Conservation (phyloP, 37 sponge, comb jelly and placozoan species). For the Oscarella lobularis region DNA sequence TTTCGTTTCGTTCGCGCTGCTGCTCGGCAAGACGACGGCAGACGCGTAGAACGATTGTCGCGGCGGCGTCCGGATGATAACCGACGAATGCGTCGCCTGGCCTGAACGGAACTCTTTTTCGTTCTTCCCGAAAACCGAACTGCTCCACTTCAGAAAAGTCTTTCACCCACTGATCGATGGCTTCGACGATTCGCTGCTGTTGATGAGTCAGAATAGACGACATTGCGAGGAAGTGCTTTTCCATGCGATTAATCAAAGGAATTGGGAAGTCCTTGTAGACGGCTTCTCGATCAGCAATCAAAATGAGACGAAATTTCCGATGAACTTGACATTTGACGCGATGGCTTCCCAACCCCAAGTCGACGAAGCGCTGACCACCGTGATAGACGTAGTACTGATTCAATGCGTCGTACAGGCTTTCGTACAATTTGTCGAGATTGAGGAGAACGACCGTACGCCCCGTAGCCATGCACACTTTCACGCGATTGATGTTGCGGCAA, state of each 20-base stretch:
- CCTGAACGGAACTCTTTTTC: slow-evolving; percentile 7
- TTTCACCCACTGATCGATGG: slow-evolving; percentile 4
- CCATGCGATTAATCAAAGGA: slow-evolving; percentile 49
- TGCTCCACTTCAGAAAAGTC: not conserved
- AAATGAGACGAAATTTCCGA: slow-evolving; percentile 26
- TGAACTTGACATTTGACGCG: slow-evolving; percentile 39
- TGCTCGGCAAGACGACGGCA: not conserved
- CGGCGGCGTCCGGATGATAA: slow-evolving; percentile 55
- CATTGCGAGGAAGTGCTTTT: slow-evolving; percentile 43
- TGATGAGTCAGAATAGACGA: slow-evolving; percentile 14
- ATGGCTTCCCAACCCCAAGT: slow-evolving; percentile 28
- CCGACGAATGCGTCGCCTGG: slow-evolving; percentile 58
- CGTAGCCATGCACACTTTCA: slow-evolving; percentile 92
- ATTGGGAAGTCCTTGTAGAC: slow-evolving; percentile 49
- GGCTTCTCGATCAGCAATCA: slow-evolving; percentile 24
- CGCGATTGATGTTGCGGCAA: slow-evolving; percentile 84
- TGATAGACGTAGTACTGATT: slow-evolving; percentile 59
- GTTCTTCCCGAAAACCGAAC: not conserved
- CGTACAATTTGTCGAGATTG: slow-evolving; percentile 86
- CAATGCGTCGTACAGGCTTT: slow-evolving; percentile 91
- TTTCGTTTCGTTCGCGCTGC: not conserved
- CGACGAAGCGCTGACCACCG: slow-evolving; percentile 30
- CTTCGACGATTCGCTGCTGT: not conserved
- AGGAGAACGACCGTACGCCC: slow-evolving; percentile 80
- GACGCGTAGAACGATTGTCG: slow-evolving; percentile 68